These are phyloP conservation scores for Morus bassanus DNA, from an alignment of 2,797 vertebrate species.

Conservation along the genomic window DNA sequence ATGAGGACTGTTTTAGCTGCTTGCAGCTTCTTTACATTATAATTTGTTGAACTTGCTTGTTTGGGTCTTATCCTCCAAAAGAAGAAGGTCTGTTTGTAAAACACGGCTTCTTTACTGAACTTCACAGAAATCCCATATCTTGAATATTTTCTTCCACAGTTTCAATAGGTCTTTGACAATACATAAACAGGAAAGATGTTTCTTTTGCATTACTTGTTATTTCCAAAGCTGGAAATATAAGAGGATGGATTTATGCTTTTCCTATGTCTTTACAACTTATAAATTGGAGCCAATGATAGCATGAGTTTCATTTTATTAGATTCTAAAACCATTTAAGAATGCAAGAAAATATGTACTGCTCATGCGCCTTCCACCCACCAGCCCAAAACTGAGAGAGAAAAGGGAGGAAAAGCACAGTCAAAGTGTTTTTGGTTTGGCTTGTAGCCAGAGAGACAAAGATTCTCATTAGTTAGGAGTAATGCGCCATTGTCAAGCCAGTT, in stretches of 20 bases:
- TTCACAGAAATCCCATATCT: neutral
- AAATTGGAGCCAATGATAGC: neutral
- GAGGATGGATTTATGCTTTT: neutral
- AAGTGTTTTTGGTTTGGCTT: neutral
- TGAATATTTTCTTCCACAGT: neutral
- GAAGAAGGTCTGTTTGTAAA: neutral
- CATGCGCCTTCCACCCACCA: neutral
- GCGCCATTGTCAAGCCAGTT: neutral
- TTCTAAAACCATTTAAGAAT: neutral
- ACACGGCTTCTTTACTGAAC: neutral
- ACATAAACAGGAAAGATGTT: neutral
- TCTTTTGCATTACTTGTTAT: neutral
- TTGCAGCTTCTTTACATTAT: neutral
- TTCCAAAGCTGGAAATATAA: neutral
- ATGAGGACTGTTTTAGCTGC: neutral
- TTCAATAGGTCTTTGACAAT: neutral
- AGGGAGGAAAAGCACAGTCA: neutral
- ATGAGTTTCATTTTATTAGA: neutral
- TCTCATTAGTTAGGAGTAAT: neutral
- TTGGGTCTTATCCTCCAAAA: neutral
- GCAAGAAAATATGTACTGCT: neutral
- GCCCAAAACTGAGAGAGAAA: neutral
- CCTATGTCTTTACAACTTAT: neutral
- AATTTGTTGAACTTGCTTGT: neutral
- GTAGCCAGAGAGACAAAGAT: neutral